Base-by-base conservation (phyloP, 2,113 vertebrate species). In the Varanus komodoensis region DNA sequence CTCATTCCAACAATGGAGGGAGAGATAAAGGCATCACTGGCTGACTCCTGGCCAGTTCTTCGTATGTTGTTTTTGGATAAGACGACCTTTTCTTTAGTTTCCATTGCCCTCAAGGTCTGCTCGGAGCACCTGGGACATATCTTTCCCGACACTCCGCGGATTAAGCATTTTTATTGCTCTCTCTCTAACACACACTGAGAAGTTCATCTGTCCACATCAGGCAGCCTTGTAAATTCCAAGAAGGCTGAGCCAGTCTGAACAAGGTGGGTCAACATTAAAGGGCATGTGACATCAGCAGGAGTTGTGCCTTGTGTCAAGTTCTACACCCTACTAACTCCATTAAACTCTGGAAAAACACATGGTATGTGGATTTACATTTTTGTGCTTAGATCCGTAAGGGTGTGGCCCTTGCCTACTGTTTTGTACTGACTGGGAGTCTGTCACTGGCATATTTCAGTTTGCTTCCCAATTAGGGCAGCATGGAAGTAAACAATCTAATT, bases 91-190 rank as follows among this genome's bases (percentile, higher is more conserved):
- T 32, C 15, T 52, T 88, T 82, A 34, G 75, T 74, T 84, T n/a
- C 38, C 29, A 14, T 81, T 78, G 67, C 71, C 67, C 32, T 89
- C 52, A 61, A 73, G 50, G 64, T 64, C 34, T 88, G 17, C 64
- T 85, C 6, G 29, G 75, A 80, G 64, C n/a, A 80, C 84, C 68
- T 50, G 83, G 64, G 38, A 61, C 50, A 73, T 81, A 23, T 90
- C 68, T 74, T 86, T 81, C 61, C 80, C 34, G 34, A 19, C 8
- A 12, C 27, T 6, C 21, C 17, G 44, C 21, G 48, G 29, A 21
- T 80, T 79, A 64, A 25, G 82, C 15, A 6, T 50, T 85, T 91
- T 91, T 91, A 91, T 85, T 91, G 82, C 75, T 27, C 21, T 29
- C 5, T 48, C 44, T 25, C 61, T 64, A 34, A 25, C 64, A 32